Evolutionary conservation across 2,888 invertebrate genomes (phyloP).

Genomic region (Scaptomyza polygonia): DNA sequence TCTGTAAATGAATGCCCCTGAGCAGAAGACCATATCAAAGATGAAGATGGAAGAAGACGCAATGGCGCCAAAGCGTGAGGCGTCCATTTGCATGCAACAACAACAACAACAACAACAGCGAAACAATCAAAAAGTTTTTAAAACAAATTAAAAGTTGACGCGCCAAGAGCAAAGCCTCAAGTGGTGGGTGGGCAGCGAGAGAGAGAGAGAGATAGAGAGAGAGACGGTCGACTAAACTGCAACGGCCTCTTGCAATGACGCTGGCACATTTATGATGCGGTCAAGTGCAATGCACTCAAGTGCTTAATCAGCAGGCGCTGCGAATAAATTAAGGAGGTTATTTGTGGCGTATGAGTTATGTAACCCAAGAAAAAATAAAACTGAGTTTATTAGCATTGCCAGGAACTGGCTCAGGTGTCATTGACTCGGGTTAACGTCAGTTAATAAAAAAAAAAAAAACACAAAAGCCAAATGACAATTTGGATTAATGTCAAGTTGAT

Average conservation of each 20-base stretch:
- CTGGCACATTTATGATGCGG: conserved; percentile 71
- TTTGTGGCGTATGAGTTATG: conserved; percentile 3
- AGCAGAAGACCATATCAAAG: conserved; percentile 16
- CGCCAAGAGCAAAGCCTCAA: conserved; percentile 36
- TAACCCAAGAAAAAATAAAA: conserved; percentile 10
- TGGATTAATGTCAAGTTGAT: conserved; percentile 51
- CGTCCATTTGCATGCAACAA: conserved; percentile 69
- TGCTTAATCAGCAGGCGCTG: conserved; percentile 17
- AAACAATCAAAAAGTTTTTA: conserved; percentile 80
- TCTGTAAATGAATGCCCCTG: conserved; percentile 68
- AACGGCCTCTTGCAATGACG: conserved; percentile 54
- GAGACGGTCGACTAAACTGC: conserved; percentile 40
- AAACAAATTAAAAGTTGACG: conserved; percentile 79
- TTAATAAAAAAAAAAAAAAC: conserved; percentile 12
- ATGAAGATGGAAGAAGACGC: conserved; percentile 39
- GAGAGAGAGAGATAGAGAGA: neutral
- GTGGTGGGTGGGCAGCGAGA: neutral
- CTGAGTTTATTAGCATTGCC: conserved; percentile 42
- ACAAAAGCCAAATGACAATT: conserved; percentile 12
- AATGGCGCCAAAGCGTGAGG: conserved; percentile 36
- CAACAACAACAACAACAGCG: conserved; percentile 31
- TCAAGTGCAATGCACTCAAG: conserved; percentile 67
- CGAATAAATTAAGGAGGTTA: neutral
- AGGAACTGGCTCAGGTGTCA: conserved; percentile 54
- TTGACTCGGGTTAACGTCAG: conserved; percentile 30